These are phyloP conservation scores for Prolemur simus DNA, from an alignment of 2,113 vertebrate species.

Conservation along the genomic window DNA sequence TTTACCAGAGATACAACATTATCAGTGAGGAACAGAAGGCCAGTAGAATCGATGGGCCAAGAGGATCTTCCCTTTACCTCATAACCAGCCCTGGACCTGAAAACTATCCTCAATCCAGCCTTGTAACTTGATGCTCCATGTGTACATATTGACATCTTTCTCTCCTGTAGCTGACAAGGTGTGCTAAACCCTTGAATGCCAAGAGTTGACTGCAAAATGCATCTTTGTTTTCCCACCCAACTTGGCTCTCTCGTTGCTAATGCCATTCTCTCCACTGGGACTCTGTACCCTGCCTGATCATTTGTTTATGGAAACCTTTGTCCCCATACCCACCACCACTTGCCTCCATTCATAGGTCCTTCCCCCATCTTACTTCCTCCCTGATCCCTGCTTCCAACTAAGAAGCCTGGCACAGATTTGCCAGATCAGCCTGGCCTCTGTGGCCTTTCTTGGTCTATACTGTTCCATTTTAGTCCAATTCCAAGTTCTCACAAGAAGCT, in stretches of 20 bases:
- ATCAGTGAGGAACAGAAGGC: not conserved
- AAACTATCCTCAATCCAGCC: not conserved
- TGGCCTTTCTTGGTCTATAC: not conserved
- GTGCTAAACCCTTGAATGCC: not conserved
- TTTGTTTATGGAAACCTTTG: not conserved
- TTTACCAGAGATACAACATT: not conserved
- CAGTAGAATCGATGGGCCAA: not conserved
- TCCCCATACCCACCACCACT: not conserved
- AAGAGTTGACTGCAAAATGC: not conserved
- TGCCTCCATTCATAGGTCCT: not conserved
- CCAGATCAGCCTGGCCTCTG: not conserved
- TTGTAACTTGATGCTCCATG: not conserved
- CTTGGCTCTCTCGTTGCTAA: not conserved
- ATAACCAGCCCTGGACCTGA: not conserved
- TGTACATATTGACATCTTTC: not conserved
- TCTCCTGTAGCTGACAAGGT: not conserved
- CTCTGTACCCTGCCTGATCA: not conserved
- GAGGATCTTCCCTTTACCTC: not conserved
- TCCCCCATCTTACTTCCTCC: not conserved
- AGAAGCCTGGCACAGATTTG: not conserved
- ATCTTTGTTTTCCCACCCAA: not conserved
- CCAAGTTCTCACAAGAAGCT: not conserved
- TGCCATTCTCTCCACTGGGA: not conserved
- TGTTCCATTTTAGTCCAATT: not conserved
- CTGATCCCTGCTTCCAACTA: not conserved